Evolutionary conservation across 2,888 invertebrate genomes (phyloP), one percentile per base, ranked within the genome.

Genomic region (Rhabditoides inermis): DNA sequence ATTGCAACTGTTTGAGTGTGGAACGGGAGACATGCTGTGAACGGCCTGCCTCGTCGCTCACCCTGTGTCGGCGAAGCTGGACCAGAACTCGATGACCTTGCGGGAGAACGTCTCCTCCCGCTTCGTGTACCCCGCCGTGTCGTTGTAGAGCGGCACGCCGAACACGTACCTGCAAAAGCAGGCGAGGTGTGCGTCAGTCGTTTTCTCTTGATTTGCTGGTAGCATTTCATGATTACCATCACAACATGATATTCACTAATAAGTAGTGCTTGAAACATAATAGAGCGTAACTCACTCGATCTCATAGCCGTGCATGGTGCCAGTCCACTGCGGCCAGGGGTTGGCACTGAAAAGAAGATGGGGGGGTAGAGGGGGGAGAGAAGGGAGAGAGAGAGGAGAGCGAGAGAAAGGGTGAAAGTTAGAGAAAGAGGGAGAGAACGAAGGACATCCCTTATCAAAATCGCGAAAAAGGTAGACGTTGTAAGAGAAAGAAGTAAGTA

Each of bases 251-350:
- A n/a, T n/a, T n/a, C n/a, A n/a, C n/a, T n/a, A n/a, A n/a, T n/a
- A n/a, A n/a, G n/a, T n/a, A n/a, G n/a, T n/a, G n/a, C n/a, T n/a
- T n/a, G n/a, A n/a, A n/a, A n/a, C n/a, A n/a, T n/a, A n/a, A n/a
- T n/a, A n/a, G n/a, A n/a, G n/a, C n/a, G n/a, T n/a, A n/a, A n/a
- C n/a, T n/a, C n/a, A n/a, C 78, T 90, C 89, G 77, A 94, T 90
- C 80, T 94, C 94, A 76, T 94, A 92, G n/a, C 89, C 95, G 73
- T 95, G 95, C 84, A 95, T 85, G 58, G 94, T 92, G 0, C 95
- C 74, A 5, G 75, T 75, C 74, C 75, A 74, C 32, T 55, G 49
- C 3, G 75, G 75, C 75, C 75, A 75, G 2, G 75, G 75, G 55
- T 76, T 74, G 1, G 69, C 69, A 40, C 70, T 72, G 20, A 41